phyloP scores from a whole-genome alignment of 1,140 invertebrate genomes.

The Marisa cornuarietis region DNA sequence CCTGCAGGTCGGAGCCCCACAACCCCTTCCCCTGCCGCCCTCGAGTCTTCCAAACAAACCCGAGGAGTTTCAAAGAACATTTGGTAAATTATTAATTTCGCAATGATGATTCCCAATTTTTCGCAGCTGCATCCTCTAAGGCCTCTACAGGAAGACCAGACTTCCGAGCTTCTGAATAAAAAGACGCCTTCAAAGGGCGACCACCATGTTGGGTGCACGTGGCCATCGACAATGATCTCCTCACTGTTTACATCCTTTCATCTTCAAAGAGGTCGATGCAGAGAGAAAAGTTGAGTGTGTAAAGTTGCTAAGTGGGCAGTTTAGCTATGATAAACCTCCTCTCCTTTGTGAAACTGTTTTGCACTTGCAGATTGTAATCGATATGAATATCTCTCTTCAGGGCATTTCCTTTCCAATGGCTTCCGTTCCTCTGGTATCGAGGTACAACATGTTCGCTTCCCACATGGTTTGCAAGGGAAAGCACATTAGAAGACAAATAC shows the following conservation, averaged over 20 bases:
- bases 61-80: constrained; percentile 8
- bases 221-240: constrained; percentile 12
- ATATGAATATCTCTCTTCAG: not conserved
- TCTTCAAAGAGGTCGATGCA: constrained; percentile 7
- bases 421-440: too few relatives aligned
- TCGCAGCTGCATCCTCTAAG: not conserved
- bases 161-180: not conserved
- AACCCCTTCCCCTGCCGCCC: not conserved
- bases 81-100: constrained; percentile 21
- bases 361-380: constrained; percentile 1
- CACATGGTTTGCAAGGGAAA: not conserved
- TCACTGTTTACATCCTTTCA: constrained; percentile 7
- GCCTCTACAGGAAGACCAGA: constrained; percentile 8
- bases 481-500: not conserved
- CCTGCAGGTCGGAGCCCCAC: too few relatives aligned
- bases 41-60: constrained; percentile 12
- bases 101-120: constrained; percentile 14
- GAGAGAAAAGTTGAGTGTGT: not conserved
- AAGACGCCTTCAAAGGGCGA: constrained; percentile 20
- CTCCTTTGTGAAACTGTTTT: not conserved
- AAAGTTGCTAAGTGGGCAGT: constrained; percentile 6
- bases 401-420: too few relatives aligned
- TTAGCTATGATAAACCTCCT: constrained; percentile 5
- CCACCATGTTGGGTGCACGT: constrained; percentile 18
- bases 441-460: too few relatives aligned